Percentiles rank a stretch among this genome's conserved stretches.
Evolutionary conservation across 2,888 invertebrate genomes (phyloP).

Genomic region (Eledone cirrhosa): DNA sequence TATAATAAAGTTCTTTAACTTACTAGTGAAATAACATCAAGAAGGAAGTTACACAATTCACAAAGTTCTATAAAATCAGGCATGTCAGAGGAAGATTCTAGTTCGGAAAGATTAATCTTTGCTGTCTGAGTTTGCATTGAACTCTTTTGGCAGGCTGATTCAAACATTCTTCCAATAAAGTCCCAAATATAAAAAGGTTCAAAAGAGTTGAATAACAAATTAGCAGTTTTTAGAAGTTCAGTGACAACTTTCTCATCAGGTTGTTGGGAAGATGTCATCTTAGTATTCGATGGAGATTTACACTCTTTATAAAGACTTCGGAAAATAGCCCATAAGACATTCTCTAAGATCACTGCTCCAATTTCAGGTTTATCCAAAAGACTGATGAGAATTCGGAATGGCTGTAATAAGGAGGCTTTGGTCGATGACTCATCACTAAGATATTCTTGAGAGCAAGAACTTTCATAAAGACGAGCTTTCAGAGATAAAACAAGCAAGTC

Average conservation of each 20-base stretch:
- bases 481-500: constrained; percentile 70
- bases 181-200: constrained; percentile 89
- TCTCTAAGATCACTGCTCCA: constrained; percentile 70
- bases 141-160: constrained; percentile 49
- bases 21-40: constrained; percentile 74
- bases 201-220: constrained; percentile 82
- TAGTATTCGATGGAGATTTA: constrained; percentile 26
- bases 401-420: constrained; percentile 39
- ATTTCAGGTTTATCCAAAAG: constrained; percentile 88
- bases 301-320: constrained; percentile 64
- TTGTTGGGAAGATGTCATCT: constrained; percentile 26
- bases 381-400: constrained; percentile 80
- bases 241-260: constrained; percentile 42
- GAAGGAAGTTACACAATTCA: constrained; percentile 77
- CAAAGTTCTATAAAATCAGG: constrained; percentile 74
- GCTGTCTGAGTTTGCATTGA: constrained; percentile 21
- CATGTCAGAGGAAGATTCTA: constrained; percentile 57
- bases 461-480: constrained; percentile 47
- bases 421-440: constrained; percentile 34
- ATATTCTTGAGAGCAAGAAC: constrained; percentile 27
- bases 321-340: constrained; percentile 74
- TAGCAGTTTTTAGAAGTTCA: constrained; percentile 84
- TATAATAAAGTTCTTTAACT: constrained; percentile 34
- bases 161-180: constrained; percentile 72
- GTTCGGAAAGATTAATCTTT: constrained; percentile 13